Base-by-base conservation (phyloP, 2,888 invertebrate species). In the Merodon equestris region DNA sequence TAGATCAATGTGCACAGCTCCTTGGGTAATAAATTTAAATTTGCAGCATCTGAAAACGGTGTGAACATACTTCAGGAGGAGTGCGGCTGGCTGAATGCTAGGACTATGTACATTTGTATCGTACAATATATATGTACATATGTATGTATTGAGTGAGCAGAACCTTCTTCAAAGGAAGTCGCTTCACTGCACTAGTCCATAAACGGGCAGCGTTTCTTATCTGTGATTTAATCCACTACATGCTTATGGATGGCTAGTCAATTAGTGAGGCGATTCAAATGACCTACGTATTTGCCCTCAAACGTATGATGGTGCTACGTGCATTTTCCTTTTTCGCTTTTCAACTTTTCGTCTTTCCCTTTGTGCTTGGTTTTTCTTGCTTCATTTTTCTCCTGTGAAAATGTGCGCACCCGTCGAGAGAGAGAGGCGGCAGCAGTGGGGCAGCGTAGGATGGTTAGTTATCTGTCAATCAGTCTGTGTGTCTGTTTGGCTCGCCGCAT, bases 381-480 rank as follows among this genome's bases (percentile, higher is more conserved):
- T n/a, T n/a, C n/a, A n/a, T n/a, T n/a, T n/a, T n/a, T n/a, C n/a
- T n/a, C n/a, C n/a, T n/a, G n/a, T n/a, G n/a, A n/a, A n/a, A n/a
- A n/a, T n/a, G n/a, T n/a, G n/a, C n/a, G n/a, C n/a, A n/a, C n/a
- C n/a, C n/a, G n/a, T n/a, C n/a, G 27, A 27, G 27, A 27, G 27
- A 27, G n/a, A 50, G 19, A n/a, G 12, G 40, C 3, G 10, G 40
- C 40, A n/a, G 10, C 40, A n/a, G 5, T 36, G 36, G 36, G 36
- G 42, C 42, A 63, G 51, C 51, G 61, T 68, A 63, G 68, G 68
- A 68, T 74, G 74, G 68, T 68, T 48, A 72, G 72, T 51, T 77
- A 73, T 77, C 73, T 63, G 77, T 77, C 72, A 77, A 77, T 77
- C 72, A 63, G 67, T 61, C 61, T 72, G 61, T 56, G 61, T 68